These are phyloP conservation scores for Monochamus alternatus DNA, from an alignment of 2,888 invertebrate genomes.

Conservation along the genomic window DNA sequence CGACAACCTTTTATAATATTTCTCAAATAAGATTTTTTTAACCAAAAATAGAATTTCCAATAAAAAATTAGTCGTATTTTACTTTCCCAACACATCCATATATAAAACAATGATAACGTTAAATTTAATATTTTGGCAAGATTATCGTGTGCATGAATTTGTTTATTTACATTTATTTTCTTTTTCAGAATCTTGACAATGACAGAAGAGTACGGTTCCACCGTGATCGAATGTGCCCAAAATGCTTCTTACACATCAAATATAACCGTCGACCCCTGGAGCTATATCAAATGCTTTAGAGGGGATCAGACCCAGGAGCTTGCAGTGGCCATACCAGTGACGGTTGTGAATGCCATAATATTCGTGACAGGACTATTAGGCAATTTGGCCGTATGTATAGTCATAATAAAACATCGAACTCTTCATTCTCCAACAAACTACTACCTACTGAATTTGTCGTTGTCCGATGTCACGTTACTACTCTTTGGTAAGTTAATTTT, in stretches of 20 bases:
- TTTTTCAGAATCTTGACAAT: constrained; percentile 21
- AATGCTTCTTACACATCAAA: constrained; percentile 42
- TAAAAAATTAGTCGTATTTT: too few relatives aligned
- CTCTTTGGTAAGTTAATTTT: constrained; percentile 81
- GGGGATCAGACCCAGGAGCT: constrained; percentile 66
- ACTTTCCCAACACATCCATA: too few relatives aligned
- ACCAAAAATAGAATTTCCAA: too few relatives aligned
- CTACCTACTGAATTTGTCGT: constrained; percentile 90
- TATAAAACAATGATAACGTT: too few relatives aligned
- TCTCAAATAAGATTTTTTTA: too few relatives aligned
- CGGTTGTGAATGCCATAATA: constrained; percentile 82
- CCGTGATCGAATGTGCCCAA: constrained; percentile 37
- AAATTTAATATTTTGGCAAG: too few relatives aligned
- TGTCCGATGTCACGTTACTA: constrained; percentile 88
- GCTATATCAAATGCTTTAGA: constrained; percentile 59
- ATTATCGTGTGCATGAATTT: too few relatives aligned
- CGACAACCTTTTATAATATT: too few relatives aligned
- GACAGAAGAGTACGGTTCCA: constrained; percentile 17
- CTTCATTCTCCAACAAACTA: constrained; percentile 95
- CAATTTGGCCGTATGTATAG: constrained; percentile 88
- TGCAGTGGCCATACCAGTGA: constrained; percentile 73
- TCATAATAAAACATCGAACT: constrained; percentile 84
- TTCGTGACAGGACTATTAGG: constrained; percentile 90
- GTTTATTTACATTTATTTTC: background rate
- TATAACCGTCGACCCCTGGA: constrained; percentile 52